Conservation (phyloP, 2,888 invertebrate genomes). For the Zootermopsis nevadensis region DNA sequence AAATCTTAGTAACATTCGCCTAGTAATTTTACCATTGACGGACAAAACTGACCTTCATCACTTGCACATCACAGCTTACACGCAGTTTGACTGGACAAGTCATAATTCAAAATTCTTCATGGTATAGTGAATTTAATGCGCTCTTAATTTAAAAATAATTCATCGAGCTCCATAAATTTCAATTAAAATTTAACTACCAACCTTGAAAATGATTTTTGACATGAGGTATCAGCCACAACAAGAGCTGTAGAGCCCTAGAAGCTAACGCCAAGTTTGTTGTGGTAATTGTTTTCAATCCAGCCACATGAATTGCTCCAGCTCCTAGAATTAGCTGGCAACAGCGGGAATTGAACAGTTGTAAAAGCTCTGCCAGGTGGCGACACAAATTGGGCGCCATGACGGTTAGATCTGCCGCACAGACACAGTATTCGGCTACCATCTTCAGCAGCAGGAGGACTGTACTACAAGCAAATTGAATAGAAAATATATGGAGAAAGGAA, state of each 20-base stretch:
- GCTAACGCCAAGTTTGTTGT: constrained; percentile 92
- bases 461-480: constrained; percentile 58
- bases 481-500: no score
- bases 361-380: constrained; percentile 86
- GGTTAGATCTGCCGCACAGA: constrained; percentile 79
- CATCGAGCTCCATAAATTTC: no score
- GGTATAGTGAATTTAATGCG: no score
- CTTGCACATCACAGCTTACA: no score
- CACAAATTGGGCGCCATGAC: constrained; percentile 83
- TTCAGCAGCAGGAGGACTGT: constrained; percentile 89
- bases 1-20: no score
- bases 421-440: constrained; percentile 93
- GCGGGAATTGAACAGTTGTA: constrained; percentile 87
- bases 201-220: constrained; percentile 76
- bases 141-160: no score
- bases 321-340: constrained; percentile 95
- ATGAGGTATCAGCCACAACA: constrained; percentile 82
- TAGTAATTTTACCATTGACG: no score
- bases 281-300: constrained; percentile 93
- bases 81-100: no score
- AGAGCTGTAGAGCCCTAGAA: constrained; percentile 83
- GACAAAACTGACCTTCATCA: no score
- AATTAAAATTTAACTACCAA: constrained; percentile 47
- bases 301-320: constrained; percentile 94
- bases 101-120: no score